These are phyloP conservation scores for Metalampra italica DNA, from an alignment of 2,888 invertebrate species.

Conservation along the genomic window DNA sequence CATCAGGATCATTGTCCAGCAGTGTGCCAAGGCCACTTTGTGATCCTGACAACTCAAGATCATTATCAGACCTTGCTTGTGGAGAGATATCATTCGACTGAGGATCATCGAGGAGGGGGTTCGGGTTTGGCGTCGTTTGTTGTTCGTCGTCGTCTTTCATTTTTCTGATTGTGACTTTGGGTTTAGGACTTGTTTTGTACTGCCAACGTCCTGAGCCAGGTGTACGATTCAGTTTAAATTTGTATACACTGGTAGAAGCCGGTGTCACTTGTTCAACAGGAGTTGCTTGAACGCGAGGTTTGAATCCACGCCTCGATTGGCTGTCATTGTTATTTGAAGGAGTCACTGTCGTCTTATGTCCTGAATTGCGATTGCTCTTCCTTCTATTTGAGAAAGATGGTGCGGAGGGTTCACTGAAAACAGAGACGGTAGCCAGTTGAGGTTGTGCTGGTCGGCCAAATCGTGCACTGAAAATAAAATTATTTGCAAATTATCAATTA, in stretches of 20 bases:
- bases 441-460: slow-evolving; percentile 69
- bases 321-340: slow-evolving; percentile 60
- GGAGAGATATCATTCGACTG: slow-evolving; percentile 76
- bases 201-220: slow-evolving; percentile 94
- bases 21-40: slow-evolving; percentile 79
- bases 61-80: slow-evolving; percentile 79
- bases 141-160: slow-evolving; percentile 77
- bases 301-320: slow-evolving; percentile 81
- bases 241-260: slow-evolving; percentile 82
- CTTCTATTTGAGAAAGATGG: slow-evolving; percentile 76
- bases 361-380: slow-evolving; percentile 63
- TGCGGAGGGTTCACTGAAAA: slow-evolving; percentile 79
- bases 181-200: slow-evolving; percentile 93
- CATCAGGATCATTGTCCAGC: slow-evolving; percentile 80
- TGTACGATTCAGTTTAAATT: slow-evolving; percentile 89
- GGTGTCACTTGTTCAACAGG: slow-evolving; percentile 74
- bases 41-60: slow-evolving; percentile 86
- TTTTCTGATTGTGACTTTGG: slow-evolving; percentile 88
- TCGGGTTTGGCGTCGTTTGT: slow-evolving; percentile 65
- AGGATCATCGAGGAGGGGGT: slow-evolving; percentile 60
- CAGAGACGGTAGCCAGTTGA: slow-evolving; percentile 82
- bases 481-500: slow-evolving; percentile 22
- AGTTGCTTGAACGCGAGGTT: slow-evolving; percentile 81
- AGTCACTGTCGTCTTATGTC: slow-evolving; percentile 61
- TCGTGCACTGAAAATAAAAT: slow-evolving; percentile 68